phyloP scores from a whole-genome alignment of 2,797 vertebrate species.

The Erpetoichthys calabaricus region DNA sequence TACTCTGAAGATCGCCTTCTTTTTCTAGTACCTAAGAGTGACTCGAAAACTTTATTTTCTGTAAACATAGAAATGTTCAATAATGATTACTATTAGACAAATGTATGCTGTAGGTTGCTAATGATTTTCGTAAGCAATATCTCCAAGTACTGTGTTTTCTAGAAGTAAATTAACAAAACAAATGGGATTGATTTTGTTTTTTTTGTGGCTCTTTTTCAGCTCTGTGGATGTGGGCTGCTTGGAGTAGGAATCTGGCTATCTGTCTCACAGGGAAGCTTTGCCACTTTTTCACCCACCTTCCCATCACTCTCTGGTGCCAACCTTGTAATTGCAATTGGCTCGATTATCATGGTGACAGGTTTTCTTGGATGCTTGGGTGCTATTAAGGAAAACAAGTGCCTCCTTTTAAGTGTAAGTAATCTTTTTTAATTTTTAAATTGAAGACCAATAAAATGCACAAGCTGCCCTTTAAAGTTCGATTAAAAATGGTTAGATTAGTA shows the following conservation, averaged over 20 bases:
- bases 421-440: neutral
- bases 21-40: too few relatives aligned
- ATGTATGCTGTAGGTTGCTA: too few relatives aligned
- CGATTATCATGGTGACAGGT: constrained; percentile 92
- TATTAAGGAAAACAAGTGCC: constrained; percentile 99
- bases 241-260: constrained; percentile 97
- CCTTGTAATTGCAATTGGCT: constrained; percentile 80
- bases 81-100: too few relatives aligned
- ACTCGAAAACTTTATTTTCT: too few relatives aligned
- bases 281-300: constrained; percentile 95
- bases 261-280: constrained; percentile 94
- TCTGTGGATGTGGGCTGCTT: constrained; percentile 90
- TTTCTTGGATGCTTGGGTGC: constrained; percentile 95
- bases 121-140: too few relatives aligned
- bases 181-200: too few relatives aligned
- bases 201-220: constrained; percentile 38
- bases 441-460: neutral
- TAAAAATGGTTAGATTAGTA: too few relatives aligned
- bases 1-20: too few relatives aligned
- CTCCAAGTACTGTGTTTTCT: too few relatives aligned
- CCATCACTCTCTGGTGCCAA: constrained; percentile 93
- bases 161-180: too few relatives aligned
- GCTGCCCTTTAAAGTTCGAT: too few relatives aligned
- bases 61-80: too few relatives aligned
- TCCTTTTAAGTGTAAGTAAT: constrained; percentile 87